Evolutionary conservation across 1,140 invertebrate species (phyloP).

Genomic region (Lineus longissimus): DNA sequence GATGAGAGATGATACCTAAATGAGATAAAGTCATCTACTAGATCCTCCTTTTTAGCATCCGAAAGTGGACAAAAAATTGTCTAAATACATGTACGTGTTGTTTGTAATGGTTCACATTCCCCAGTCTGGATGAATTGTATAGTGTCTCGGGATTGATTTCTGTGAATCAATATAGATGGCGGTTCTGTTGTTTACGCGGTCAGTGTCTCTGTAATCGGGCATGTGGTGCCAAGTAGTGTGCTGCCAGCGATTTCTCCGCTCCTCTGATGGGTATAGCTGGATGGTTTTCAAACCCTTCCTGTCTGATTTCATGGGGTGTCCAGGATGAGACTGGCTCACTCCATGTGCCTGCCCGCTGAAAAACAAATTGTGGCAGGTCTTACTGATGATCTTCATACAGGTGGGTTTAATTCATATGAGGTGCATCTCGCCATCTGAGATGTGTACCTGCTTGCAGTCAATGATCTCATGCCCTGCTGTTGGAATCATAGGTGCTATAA

Average conservation of each 20-base stretch:
- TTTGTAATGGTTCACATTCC: no score
- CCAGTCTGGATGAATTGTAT: conserved; percentile 44
- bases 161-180: conserved; percentile 36
- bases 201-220: conserved; percentile 29
- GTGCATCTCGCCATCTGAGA: no score
- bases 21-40: no score
- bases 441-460: no score
- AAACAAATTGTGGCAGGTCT: not conserved
- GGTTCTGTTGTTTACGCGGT: conserved; percentile 35
- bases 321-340: not conserved
- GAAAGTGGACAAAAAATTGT: no score
- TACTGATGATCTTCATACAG: no score
- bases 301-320: not conserved
- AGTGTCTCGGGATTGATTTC: conserved; percentile 31
- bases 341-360: not conserved
- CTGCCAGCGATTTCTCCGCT: conserved; percentile 37
- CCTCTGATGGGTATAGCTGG: conserved; percentile 29
- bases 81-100: no score
- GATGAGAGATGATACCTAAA: no score
- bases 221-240: conserved; percentile 46
- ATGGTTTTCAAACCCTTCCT: conserved; percentile 23
- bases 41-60: no score
- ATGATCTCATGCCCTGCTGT: no score
- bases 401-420: no score
- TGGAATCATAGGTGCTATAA: no score